phyloP scores from a whole-genome alignment of 2,113 vertebrate species.

The Arothron firmamentum region DNA sequence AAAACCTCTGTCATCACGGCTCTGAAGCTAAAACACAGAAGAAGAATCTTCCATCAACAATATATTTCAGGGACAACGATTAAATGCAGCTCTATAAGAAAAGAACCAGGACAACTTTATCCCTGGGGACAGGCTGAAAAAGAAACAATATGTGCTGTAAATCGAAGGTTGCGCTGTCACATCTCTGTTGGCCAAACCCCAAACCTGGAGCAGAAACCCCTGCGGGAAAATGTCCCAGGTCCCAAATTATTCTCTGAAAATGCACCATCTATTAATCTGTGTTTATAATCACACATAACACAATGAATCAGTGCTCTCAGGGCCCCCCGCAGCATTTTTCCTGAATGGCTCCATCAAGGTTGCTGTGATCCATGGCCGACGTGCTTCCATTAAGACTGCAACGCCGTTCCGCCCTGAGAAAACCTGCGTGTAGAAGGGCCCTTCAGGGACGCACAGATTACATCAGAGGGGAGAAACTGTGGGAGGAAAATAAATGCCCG shows the following conservation, averaged over 20 bases:
- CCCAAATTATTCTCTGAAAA: constrained; percentile 37
- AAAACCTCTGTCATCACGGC: not conserved
- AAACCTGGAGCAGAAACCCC: constrained; percentile 30
- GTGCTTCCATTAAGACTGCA: constrained; percentile 28
- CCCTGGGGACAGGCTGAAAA: constrained; percentile 15
- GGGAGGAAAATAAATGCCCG: constrained; percentile 38
- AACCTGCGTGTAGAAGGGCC: constrained; percentile 18
- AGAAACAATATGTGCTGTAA: constrained; percentile 23
- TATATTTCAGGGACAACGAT: constrained; percentile 22
- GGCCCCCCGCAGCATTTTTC: constrained; percentile 53
- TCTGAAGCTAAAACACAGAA: too few relatives aligned
- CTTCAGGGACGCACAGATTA: constrained; percentile 54
- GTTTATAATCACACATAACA: constrained; percentile 60
- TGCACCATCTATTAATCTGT: constrained; percentile 62
- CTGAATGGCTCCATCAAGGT: constrained; percentile 57
- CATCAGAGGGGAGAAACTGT: constrained; percentile 40
- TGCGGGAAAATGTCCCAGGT: constrained; percentile 23
- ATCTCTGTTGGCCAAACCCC: constrained; percentile 32
- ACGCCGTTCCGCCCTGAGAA: constrained; percentile 34
- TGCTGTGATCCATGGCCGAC: constrained; percentile 57
- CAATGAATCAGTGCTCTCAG: constrained; percentile 60
- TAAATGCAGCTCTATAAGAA: constrained; percentile 17
- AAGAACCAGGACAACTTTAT: constrained; percentile 33
- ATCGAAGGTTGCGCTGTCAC: constrained; percentile 40
- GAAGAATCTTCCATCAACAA: not conserved